Base-by-base conservation (phyloP, 2,888 invertebrate species). In the Epinotia brunnichana region DNA sequence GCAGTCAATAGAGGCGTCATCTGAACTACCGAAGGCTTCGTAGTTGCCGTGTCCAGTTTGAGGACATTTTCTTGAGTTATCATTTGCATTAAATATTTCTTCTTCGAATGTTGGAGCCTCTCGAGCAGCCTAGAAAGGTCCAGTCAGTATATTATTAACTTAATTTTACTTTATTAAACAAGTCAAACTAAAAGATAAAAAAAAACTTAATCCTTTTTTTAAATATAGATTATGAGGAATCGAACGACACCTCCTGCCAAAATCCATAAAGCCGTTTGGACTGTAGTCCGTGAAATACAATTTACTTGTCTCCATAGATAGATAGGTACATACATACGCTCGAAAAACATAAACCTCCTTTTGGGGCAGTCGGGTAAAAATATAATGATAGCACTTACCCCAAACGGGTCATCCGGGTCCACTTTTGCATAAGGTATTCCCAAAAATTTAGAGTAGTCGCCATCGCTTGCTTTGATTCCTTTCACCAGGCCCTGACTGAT, bases 1-100 rank as follows among this genome's bases (percentile, higher is more conserved):
- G 75, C 96, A 96, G 81, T 95, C 95, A 73, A 95, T 87, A 59
- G 82, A 78, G 69, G 90, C 77, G n/a, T 74, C 39, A 74, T 61
- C 54, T 29, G 61, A 19, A 39, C 13, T 9, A 21, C n/a, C 2
- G 3, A 29, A 19, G 13, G 13, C 17, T 21, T 11, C 7, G 1
- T 35, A 0, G 39, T 35, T 44, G 44, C 44, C 44, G 15, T 15
- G 15, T 44, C 2, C 35, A n/a, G 29, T 61, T 51, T 92, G 92
- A 39, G 92, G 92, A 73, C 92, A 92, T 76, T 81, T 84, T n/a
- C 83, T 77, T 5, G 86, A 84, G 0, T 84, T 87, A 67, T 90
- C 87, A 56, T 85, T 82, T 0, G 93, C 93, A 69, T 88, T 82
- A 73, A 82, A 90, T 63, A 92, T 85, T 73, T 85, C 79, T 73